Evolutionary conservation across 2,113 vertebrate genomes (phyloP), one percentile per base, ranked within the genome.

Genomic region (Picathartes gymnocephalus): DNA sequence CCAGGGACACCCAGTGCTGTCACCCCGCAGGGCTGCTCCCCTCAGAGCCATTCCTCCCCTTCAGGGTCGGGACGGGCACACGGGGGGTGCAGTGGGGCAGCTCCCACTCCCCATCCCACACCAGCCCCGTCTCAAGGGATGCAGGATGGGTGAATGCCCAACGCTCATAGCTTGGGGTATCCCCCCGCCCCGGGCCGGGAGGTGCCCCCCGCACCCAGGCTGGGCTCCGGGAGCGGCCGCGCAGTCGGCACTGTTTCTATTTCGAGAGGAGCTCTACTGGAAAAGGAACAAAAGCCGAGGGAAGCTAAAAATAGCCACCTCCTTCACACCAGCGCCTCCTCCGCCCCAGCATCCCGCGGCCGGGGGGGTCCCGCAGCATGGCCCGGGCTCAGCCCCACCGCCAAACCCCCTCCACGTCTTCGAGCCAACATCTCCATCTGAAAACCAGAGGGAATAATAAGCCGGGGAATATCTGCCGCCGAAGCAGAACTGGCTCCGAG

Each of bases 271-370:
- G 97, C 95, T 95, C 96, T 96, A 95, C 98, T 97, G 97, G 97
- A 97, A 98, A 97, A 98, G 97, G 97, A 98, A 97, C 97, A 97
- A 98, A 98, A 98, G 98, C 97, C 56, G 93, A 97, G 96, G 30
- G 64, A 94, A 86, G 96, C 98, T 98, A 98, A 97, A 98, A 98
- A 98, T 98, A 98, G 97, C 95, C 61, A 6, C 96, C 95, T 97
- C 96, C 97, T 97, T 97, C 97, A 72, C 90, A 82, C 95, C 90
- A 44, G 93, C 95, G 93, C 85, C 96, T 97, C 95, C 95, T 83
- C 72, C 58, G 18, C 90, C 92, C 88, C 81, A 92, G 92, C 92
- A 96, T 80, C 95, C 94, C 77, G 13, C 10, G 39, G 85, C 85
- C 48, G 71, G 81, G 87, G 58, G 90, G 64, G 78, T 81, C 94